These are phyloP conservation scores for Valencia hispanica DNA, from an alignment of 2,797 vertebrate species.

Conservation along the genomic window DNA sequence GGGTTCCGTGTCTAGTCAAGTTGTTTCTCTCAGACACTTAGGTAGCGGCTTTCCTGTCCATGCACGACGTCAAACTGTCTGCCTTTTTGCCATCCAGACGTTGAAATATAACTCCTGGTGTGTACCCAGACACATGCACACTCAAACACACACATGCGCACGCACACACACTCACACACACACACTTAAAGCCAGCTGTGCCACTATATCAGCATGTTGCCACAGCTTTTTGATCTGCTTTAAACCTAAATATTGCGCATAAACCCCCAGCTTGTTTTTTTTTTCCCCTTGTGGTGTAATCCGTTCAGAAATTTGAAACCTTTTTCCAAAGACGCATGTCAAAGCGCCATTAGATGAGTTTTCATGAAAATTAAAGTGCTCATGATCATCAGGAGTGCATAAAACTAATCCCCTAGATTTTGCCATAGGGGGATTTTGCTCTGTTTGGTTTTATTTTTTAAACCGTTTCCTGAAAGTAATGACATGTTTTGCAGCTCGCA, in stretches of 20 bases:
- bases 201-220: slow-evolving; percentile 15
- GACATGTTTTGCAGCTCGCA: slow-evolving; percentile 48
- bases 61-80: slow-evolving; percentile 1
- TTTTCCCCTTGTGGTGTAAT: slow-evolving; percentile 15
- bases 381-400: slow-evolving; percentile 39
- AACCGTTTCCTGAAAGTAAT: slow-evolving; percentile 51
- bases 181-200: slow-evolving; percentile 25
- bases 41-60: slow-evolving; percentile 10
- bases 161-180: slow-evolving; percentile 5
- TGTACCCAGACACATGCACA: slow-evolving; percentile 10
- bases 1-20: slow-evolving; percentile 29
- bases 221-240: slow-evolving; percentile 34
- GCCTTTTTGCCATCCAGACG: slow-evolving; percentile 14
- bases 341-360: slow-evolving; percentile 4
- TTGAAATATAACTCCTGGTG: slow-evolving; percentile 16
- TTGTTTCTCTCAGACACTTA: slow-evolving; percentile 27
- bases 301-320: slow-evolving; percentile 29
- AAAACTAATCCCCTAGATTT: slow-evolving; percentile 56
- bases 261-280: slow-evolving; percentile 28
- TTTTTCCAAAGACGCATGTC: slow-evolving; percentile 23
- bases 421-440: slow-evolving; percentile 1
- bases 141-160: slow-evolving; percentile 9
- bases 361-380: slow-evolving; percentile 32
- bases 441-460: slow-evolving; percentile 1
- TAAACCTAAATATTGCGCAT: slow-evolving; percentile 44